phyloP scores from a whole-genome alignment of 1,140 invertebrate species.

The Megalonaias nervosa region DNA sequence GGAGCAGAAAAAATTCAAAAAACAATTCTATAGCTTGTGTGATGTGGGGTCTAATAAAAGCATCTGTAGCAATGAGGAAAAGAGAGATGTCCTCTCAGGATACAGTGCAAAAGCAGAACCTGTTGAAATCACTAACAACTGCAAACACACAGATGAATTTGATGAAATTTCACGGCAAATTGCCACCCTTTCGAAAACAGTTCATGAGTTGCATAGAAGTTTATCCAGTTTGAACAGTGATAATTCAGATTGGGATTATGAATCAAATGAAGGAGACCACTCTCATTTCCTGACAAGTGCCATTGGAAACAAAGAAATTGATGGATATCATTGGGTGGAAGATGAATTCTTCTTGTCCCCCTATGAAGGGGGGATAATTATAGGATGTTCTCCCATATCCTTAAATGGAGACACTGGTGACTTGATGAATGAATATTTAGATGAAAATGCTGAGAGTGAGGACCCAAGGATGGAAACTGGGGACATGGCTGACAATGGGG shows the following conservation, averaged over 20 bases:
- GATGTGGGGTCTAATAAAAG: slow-evolving; percentile 55
- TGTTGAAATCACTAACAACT: background rate
- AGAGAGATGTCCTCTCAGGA: too few relatives aligned
- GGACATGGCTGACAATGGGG: too few relatives aligned
- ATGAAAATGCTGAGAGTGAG: slow-evolving; percentile 28
- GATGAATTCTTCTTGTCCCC: slow-evolving; percentile 63
- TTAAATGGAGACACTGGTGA: slow-evolving; percentile 48
- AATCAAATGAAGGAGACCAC: slow-evolving; percentile 48
- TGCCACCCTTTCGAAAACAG: slow-evolving; percentile 61
- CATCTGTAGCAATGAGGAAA: slow-evolving; percentile 20
- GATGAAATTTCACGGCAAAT: slow-evolving; percentile 63
- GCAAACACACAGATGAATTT: slow-evolving; percentile 49
- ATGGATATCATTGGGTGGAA: slow-evolving; percentile 64
- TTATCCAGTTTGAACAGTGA: slow-evolving; percentile 60
- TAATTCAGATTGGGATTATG: slow-evolving; percentile 41
- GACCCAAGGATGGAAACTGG: background rate
- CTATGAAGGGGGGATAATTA: slow-evolving; percentile 57
- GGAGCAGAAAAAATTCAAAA: slow-evolving; percentile 55
- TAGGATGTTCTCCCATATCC: slow-evolving; percentile 52
- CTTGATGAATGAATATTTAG: slow-evolving; percentile 52
- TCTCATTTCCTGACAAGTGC: slow-evolving; percentile 18
- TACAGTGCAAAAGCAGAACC: background rate
- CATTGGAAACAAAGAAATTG: slow-evolving; percentile 44
- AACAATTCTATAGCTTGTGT: slow-evolving; percentile 63
- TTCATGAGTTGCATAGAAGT: slow-evolving; percentile 61